These are phyloP conservation scores for Alouatta palliata DNA, from an alignment of 2,113 vertebrate genomes.

Conservation along the genomic window DNA sequence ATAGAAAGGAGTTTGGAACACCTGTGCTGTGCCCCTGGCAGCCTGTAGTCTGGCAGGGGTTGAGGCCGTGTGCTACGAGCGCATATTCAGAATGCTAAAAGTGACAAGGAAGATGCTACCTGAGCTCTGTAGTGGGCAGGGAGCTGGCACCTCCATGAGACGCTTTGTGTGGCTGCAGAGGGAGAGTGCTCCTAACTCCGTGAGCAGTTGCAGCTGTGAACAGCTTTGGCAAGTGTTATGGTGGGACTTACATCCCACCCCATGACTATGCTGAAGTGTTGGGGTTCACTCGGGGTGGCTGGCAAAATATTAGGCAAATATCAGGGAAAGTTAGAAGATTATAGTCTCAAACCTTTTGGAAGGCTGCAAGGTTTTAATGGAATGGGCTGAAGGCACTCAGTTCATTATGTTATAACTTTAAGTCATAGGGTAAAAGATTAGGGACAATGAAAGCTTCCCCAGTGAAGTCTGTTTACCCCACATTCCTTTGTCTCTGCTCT, in stretches of 20 bases:
- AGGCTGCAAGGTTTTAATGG: too few relatives aligned
- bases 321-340: too few relatives aligned
- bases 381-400: too few relatives aligned
- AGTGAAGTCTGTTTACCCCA: too few relatives aligned
- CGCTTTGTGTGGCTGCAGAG: background rate
- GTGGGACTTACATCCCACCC: background rate
- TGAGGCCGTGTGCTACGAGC: accelerated
- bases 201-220: accelerated
- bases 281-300: too few relatives aligned
- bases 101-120: accelerated
- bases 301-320: too few relatives aligned
- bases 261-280: accelerated
- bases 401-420: too few relatives aligned
- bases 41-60: accelerated
- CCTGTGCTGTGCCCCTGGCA: accelerated
- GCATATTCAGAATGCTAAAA: accelerated
- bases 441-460: too few relatives aligned
- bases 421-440: too few relatives aligned
- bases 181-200: background rate
- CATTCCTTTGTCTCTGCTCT: too few relatives aligned
- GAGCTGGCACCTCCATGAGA: background rate
- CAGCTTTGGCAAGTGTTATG: accelerated
- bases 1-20: accelerated
- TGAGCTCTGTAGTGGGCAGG: accelerated
- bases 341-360: too few relatives aligned